Base-by-base conservation (phyloP, 1,140 invertebrate genomes). In the Drosophila parabipectinata region DNA sequence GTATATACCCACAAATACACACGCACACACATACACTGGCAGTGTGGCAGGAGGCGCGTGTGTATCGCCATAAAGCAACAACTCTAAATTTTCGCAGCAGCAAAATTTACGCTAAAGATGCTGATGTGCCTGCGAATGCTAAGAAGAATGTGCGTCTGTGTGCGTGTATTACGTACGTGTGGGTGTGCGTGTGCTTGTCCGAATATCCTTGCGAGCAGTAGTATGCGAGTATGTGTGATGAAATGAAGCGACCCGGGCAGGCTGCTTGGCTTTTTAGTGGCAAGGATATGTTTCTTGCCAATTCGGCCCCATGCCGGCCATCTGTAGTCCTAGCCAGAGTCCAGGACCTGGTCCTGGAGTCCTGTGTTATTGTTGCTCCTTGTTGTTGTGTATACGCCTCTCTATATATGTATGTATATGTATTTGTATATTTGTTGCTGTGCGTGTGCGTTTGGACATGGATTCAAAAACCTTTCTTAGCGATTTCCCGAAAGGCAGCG, bases 81-180 rank as follows among this genome's bases (percentile, higher is more conserved):
- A 87, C 83, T 87, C 84, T 88, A 88, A 85, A 88, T 88, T 85
- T 78, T 69, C 77, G 81, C 81, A 77, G 81, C 81, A 85, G 56
- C 74, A 74, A 83, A 88, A 87, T 88, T 88, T 87, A 62, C 82
- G 79, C 79, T 76, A 79, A 88, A 77, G 75, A 88, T 88, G 60
- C 71, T 71, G 67, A 77, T 76, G 72, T 75, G 72, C 72, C 72
- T 76, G 72, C 72, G 73, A 63, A 71, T 71, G 67, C 67, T 71
- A 71, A 71, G 67, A 75, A 75, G 71, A 77, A 78, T 78, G 59
- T 76, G 52, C 58, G 57, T 50, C 39, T 54, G 41, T 77, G 21
- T 62, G 56, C 51, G 52, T 55, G 39, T 61, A 5, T 53, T 53
- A 51, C 21, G 56, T 63, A 66, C 15, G 15, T 15, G 15, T 15